A percentile compares a stretch with the other conserved stretches of the same genome.
These are phyloP conservation scores for Passer montanus DNA, from an alignment of 2,113 vertebrate species.

Conservation along the genomic window DNA sequence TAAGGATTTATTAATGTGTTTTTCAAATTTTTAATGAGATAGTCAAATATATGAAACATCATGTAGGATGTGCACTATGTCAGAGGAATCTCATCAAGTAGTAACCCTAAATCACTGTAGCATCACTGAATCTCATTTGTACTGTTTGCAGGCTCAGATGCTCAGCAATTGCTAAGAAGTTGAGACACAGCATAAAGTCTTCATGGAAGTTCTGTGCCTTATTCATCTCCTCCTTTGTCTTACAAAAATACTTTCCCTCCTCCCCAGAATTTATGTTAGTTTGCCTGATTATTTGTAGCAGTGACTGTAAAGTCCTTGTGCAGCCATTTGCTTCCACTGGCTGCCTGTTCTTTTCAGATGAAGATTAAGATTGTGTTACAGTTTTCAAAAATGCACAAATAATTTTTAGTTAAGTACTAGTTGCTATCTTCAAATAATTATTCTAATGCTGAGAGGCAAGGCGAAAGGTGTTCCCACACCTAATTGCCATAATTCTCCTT, in stretches of 20 bases:
- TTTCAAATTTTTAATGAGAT: neutral
- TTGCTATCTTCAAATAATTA: constrained; percentile 7
- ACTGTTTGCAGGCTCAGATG: neutral
- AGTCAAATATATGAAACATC: neutral
- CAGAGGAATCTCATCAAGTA: neutral
- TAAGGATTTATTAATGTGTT: neutral
- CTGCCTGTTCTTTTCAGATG: constrained; percentile 5
- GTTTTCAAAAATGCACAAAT: constrained; percentile 11
- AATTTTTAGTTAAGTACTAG: constrained; percentile 3
- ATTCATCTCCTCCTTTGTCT: neutral
- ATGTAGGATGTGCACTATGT: neutral
- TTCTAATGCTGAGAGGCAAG: neutral
- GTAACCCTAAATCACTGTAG: neutral
- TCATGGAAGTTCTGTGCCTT: neutral
- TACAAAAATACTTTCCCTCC: neutral
- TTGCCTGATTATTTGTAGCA: constrained; percentile 1
- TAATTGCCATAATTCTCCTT: neutral
- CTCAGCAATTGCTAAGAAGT: neutral
- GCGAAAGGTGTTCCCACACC: neutral
- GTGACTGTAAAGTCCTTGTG: neutral
- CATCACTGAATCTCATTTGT: neutral
- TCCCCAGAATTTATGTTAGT: neutral
- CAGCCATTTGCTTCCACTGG: neutral
- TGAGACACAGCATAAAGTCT: neutral
- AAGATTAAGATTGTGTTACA: neutral